phyloP scores from a whole-genome alignment of 2,888 invertebrate genomes.

The Bhutanitis thaidina region DNA sequence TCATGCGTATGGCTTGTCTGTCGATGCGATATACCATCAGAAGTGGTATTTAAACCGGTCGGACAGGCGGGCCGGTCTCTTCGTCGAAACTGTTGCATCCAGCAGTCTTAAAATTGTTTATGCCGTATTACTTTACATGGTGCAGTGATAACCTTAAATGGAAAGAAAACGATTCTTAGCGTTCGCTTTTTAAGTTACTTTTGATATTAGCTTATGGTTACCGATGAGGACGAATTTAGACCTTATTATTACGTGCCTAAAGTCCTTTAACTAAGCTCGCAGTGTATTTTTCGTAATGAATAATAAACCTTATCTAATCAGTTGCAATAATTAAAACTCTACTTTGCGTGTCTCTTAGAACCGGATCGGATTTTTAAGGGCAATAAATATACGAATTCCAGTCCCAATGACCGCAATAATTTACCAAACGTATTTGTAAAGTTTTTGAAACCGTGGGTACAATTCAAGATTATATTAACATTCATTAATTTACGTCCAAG shows the following conservation, averaged over 20 bases:
- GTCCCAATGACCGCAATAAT: too few relatives aligned
- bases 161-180: constrained; percentile 21
- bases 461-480: too few relatives aligned
- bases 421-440: too few relatives aligned
- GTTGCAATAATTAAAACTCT: background rate
- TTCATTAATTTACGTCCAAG: too few relatives aligned
- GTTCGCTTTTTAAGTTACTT: constrained; percentile 21
- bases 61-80: constrained; percentile 54
- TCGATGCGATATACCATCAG: constrained; percentile 73
- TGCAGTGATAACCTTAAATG: constrained; percentile 24
- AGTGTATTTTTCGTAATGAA: background rate
- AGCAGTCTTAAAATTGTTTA: constrained; percentile 60
- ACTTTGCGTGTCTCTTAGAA: background rate
- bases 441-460: too few relatives aligned
- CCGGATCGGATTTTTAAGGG: too few relatives aligned
- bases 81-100: constrained; percentile 54
- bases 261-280: background rate
- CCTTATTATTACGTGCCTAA: background rate
- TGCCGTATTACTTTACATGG: constrained; percentile 45
- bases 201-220: constrained; percentile 10
- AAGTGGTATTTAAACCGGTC: constrained; percentile 70
- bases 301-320: background rate
- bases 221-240: background rate
- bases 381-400: too few relatives aligned
- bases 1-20: constrained; percentile 54